phyloP scores from a whole-genome alignment of 2,113 vertebrate genomes.

The Semnornis frantzii region DNA sequence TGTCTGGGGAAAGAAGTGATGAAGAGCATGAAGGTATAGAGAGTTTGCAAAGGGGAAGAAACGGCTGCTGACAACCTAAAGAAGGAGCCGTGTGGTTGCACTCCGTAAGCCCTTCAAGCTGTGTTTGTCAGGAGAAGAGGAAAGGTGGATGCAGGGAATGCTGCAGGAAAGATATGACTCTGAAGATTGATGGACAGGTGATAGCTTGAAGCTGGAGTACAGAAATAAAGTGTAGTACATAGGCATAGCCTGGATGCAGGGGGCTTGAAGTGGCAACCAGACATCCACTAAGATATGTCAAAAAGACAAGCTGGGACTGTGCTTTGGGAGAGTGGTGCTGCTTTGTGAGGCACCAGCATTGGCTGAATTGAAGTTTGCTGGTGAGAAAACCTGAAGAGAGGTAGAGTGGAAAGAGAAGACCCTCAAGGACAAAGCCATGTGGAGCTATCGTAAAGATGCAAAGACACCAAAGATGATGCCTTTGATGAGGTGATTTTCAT shows the following conservation, averaged over 20 bases:
- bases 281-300: background rate
- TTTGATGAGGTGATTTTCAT: background rate
- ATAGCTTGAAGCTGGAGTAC: background rate
- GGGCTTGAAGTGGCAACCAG: background rate
- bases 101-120: background rate
- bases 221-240: background rate
- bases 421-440: background rate
- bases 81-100: background rate
- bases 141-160: background rate
- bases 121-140: background rate
- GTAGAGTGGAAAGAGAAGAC: background rate
- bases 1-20: background rate
- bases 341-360: background rate
- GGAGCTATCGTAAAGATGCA: background rate
- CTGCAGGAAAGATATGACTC: background rate
- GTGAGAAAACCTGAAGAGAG: background rate
- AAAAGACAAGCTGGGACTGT: background rate
- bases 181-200: background rate
- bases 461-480: background rate
- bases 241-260: background rate
- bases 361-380: background rate
- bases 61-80: rapidly evolving
- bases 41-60: background rate
- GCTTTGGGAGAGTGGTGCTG: rapidly evolving
- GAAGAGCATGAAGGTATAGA: background rate